phyloP scores from a whole-genome alignment of 2,888 invertebrate species.

The Morpho deidamia region DNA sequence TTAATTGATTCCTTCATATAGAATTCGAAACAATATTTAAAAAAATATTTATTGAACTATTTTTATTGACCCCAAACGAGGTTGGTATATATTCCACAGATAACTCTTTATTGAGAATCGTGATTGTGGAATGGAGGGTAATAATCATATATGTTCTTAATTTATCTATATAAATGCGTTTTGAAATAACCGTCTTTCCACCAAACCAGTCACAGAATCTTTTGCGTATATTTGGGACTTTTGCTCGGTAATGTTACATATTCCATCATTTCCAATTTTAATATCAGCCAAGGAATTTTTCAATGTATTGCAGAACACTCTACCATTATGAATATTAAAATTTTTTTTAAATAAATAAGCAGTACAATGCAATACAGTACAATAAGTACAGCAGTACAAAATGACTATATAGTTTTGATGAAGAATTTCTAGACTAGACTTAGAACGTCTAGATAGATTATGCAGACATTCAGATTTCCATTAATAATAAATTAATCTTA shows the following conservation, averaged over 20 bases:
- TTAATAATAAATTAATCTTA: no score
- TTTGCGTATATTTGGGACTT: slow-evolving; percentile 9
- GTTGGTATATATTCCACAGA: slow-evolving; percentile 6
- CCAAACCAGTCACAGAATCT: slow-evolving; percentile 57
- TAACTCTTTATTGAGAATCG: not conserved
- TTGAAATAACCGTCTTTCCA: slow-evolving; percentile 25
- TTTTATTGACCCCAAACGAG: slow-evolving; percentile 15
- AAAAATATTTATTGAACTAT: slow-evolving; percentile 14
- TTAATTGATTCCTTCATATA: slow-evolving; percentile 50
- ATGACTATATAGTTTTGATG: no score
- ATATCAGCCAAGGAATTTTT: not conserved
- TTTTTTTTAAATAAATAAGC: no score
- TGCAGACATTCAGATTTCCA: no score
- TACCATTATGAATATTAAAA: no score
- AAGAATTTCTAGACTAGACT: no score
- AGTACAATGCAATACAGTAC: no score
- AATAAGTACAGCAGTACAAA: no score
- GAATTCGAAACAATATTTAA: slow-evolving; percentile 13
- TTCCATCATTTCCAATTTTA: not conserved
- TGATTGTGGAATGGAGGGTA: not conserved
- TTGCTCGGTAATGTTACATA: slow-evolving; percentile 19
- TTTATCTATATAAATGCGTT: not conserved
- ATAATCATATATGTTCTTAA: not conserved
- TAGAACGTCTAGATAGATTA: no score
- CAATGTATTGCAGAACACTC: no score